phyloP scores from a whole-genome alignment of 2,113 vertebrate species.

The Tachysurus fulvidraco region DNA sequence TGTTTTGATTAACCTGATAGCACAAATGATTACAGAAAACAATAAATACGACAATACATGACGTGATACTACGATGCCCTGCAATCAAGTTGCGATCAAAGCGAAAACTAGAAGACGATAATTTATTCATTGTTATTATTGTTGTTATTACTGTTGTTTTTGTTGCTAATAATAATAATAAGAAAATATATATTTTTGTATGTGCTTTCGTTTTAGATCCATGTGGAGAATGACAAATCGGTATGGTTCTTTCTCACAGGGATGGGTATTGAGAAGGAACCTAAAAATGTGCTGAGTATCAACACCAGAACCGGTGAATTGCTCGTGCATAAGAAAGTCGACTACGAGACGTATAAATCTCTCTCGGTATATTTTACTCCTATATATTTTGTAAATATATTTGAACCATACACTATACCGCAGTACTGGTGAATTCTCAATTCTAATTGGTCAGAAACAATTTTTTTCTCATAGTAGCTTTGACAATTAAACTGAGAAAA shows the following conservation, averaged over 20 bases:
- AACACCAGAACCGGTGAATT: background rate
- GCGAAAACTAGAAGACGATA: too few relatives aligned
- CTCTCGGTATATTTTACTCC: constrained; percentile 32
- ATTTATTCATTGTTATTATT: background rate
- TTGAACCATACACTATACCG: background rate
- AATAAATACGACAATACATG: too few relatives aligned
- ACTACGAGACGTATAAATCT: constrained; percentile 18
- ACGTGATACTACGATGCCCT: too few relatives aligned
- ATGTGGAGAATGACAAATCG: constrained; percentile 7
- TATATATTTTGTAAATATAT: background rate
- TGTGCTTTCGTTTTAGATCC: constrained; percentile 32
- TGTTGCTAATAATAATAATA: background rate
- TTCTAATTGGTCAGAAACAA: background rate
- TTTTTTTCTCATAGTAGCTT: background rate
- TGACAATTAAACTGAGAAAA: background rate
- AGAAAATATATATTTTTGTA: background rate
- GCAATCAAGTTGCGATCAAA: too few relatives aligned
- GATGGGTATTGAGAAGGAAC: constrained; percentile 15
- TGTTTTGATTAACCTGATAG: background rate
- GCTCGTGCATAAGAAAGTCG: constrained; percentile 17
- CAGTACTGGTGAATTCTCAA: background rate
- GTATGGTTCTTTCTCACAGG: background rate
- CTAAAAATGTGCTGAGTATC: constrained; percentile 15
- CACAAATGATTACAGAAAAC: too few relatives aligned
- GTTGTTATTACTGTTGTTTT: background rate